phyloP scores from a whole-genome alignment of 64 coral and sea anemone species.

The Montipora capricornis region DNA sequence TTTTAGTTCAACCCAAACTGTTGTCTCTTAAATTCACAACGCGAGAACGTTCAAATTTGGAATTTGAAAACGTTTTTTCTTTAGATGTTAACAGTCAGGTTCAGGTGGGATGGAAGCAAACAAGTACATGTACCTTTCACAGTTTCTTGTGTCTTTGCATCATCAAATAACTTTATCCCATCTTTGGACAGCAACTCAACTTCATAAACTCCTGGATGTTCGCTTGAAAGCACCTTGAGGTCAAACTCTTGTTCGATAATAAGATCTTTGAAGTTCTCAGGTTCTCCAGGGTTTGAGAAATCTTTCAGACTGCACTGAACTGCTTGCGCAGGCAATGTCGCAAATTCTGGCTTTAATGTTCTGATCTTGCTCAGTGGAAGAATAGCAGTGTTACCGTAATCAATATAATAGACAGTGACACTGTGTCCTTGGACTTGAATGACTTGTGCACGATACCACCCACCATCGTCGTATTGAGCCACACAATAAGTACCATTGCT shows the following conservation, averaged over 20 bases:
- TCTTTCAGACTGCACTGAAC: slow-evolving; percentile 36
- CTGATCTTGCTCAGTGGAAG: slow-evolving; percentile 17
- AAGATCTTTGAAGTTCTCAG: slow-evolving; percentile 66
- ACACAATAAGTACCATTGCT: slow-evolving; percentile 73
- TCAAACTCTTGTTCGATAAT: slow-evolving; percentile 56
- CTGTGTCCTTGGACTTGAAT: neutral
- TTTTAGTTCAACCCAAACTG: no score
- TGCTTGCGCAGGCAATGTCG: slow-evolving; percentile 47
- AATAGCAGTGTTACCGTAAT: slow-evolving; percentile 40
- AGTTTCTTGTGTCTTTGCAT: neutral
- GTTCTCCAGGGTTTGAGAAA: neutral
- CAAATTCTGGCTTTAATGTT: slow-evolving; percentile 19
- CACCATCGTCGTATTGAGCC: slow-evolving; percentile 57
- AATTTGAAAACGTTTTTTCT: no score
- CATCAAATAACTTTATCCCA: slow-evolving; percentile 7
- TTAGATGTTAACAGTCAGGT: no score
- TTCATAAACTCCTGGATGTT: slow-evolving; percentile 43
- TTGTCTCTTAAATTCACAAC: no score
- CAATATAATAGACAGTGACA: slow-evolving; percentile 41
- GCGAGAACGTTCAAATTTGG: no score
- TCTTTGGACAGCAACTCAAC: slow-evolving; percentile 65
- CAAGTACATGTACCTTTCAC: neutral
- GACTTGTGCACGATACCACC: neutral
- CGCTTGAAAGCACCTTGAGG: neutral
- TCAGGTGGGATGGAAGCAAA: neutral